phyloP scores from a whole-genome alignment of 2,888 invertebrate genomes.

The Perdita meconis region DNA sequence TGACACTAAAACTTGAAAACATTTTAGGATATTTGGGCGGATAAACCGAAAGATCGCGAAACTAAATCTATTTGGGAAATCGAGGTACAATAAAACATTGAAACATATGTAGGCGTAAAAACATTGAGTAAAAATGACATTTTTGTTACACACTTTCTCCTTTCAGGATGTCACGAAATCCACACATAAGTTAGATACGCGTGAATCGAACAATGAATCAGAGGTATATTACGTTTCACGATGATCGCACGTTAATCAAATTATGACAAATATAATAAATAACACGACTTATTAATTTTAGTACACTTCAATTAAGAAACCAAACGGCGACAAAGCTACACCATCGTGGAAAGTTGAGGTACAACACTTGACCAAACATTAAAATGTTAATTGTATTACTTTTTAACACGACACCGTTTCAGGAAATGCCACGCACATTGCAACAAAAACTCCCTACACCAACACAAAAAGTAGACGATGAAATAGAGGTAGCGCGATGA shows the following conservation, averaged over 20 bases:
- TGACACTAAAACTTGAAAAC: not conserved
- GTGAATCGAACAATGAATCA: not conserved
- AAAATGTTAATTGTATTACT: not conserved
- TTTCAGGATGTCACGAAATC: slow-evolving; percentile 11
- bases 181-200: not conserved
- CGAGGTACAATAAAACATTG: slow-evolving; percentile 20
- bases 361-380: not conserved
- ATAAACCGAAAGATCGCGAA: slow-evolving; percentile 23
- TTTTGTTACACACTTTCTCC: not conserved
- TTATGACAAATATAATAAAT: not conserved
- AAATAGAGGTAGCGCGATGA: slow-evolving; percentile 14
- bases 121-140: not conserved
- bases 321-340: not conserved
- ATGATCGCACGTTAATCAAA: no score
- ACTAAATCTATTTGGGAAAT: not conserved
- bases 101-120: not conserved
- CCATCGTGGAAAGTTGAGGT: not conserved
- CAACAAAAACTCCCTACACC: slow-evolving; percentile 9
- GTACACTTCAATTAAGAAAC: not conserved
- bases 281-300: not conserved
- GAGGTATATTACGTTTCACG: slow-evolving; percentile 13
- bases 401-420: not conserved
- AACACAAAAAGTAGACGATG: not conserved
- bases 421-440: not conserved
- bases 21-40: slow-evolving; percentile 36